phyloP scores from a whole-genome alignment of 2,113 vertebrate species.

The Prinia subflava region DNA sequence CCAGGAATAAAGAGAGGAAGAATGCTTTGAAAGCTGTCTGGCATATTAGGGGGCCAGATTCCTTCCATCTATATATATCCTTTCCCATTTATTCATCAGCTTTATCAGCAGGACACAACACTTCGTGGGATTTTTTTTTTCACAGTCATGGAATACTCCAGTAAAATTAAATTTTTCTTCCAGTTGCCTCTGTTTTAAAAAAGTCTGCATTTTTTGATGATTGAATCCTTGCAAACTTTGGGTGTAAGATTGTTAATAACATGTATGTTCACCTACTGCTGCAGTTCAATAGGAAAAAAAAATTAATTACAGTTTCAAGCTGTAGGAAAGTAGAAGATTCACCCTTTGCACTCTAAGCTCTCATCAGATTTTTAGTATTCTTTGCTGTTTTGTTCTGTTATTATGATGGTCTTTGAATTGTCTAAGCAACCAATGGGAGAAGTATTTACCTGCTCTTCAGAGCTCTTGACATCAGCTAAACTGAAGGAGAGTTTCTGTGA shows the following conservation, averaged over 20 bases:
- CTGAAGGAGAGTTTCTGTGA: too few relatives aligned
- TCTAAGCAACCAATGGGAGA: not conserved
- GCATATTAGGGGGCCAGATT: not conserved
- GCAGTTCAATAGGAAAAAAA: not conserved
- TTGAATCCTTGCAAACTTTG: not conserved
- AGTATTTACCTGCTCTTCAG: not conserved
- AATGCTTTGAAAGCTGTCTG: not conserved
- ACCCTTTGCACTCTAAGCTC: not conserved
- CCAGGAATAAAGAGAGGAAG: not conserved
- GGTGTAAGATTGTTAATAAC: not conserved
- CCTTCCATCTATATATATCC: not conserved
- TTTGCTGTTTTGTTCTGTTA: not conserved
- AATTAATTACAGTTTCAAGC: not conserved
- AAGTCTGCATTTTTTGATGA: not conserved
- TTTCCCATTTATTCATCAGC: not conserved
- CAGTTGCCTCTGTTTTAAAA: not conserved
- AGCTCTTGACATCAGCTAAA: conserved; percentile 13
- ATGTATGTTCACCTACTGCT: not conserved
- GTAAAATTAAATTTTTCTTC: not conserved
- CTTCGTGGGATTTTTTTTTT: not conserved
- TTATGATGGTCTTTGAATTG: not conserved
- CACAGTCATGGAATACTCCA: not conserved
- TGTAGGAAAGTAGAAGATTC: not conserved
- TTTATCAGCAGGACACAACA: not conserved
- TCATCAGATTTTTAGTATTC: not conserved